Conservation (phyloP, 2,113 vertebrate species). For the Takifugu bimaculatus region DNA sequence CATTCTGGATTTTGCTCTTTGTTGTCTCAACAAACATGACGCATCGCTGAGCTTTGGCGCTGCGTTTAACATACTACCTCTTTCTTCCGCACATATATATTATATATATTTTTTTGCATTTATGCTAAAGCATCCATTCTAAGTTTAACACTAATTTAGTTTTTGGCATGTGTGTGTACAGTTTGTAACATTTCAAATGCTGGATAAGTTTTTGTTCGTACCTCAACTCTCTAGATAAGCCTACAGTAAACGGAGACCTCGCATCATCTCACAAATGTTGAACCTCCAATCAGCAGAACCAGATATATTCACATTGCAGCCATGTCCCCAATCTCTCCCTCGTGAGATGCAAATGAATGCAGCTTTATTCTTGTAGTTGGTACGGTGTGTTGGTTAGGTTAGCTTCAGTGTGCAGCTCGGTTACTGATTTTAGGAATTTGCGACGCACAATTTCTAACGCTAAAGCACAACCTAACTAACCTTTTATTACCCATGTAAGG, state of each 20-base stretch:
- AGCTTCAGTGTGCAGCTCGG: too few species aligned
- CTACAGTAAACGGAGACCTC: slow-evolving; percentile 25
- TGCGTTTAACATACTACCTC: slow-evolving; percentile 77
- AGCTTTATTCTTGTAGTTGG: too few species aligned
- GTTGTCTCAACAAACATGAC: slow-evolving; percentile 28
- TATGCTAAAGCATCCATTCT: slow-evolving; percentile 37
- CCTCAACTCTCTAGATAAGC: slow-evolving; percentile 57
- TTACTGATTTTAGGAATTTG: too few species aligned
- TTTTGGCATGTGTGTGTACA: slow-evolving; percentile 40
- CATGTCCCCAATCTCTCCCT: not conserved
- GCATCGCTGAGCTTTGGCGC: slow-evolving; percentile 51
- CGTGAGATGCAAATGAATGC: not conserved
- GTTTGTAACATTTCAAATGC: slow-evolving; percentile 58
- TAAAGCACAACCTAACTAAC: too few species aligned
- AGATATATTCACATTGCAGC: slow-evolving; percentile 14
- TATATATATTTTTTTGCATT: slow-evolving; percentile 16
- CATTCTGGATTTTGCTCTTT: slow-evolving; percentile 18
- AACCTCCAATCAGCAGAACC: not conserved
- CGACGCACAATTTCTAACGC: too few species aligned
- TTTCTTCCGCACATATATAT: slow-evolving; percentile 54
- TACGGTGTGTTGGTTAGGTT: too few species aligned
- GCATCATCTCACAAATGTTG: not conserved
- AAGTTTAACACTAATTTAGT: slow-evolving; percentile 49
- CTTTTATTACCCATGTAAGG: too few species aligned
- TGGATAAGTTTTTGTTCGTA: slow-evolving; percentile 59